phyloP scores from a whole-genome alignment of 2,797 vertebrate genomes.

The Crocodylus rhombifer region DNA sequence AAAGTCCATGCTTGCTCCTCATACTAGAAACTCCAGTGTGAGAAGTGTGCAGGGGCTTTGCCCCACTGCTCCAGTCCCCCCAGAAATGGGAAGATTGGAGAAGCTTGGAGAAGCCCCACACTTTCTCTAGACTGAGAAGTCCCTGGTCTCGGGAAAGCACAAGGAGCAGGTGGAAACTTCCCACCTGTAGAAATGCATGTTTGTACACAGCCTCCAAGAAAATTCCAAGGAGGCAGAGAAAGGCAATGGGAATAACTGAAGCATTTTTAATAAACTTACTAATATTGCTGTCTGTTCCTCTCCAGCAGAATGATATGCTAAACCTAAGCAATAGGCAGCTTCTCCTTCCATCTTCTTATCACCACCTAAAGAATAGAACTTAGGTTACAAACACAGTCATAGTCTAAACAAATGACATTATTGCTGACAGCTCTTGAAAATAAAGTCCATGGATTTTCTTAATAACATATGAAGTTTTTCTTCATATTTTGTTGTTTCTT shows the following conservation, averaged over 20 bases:
- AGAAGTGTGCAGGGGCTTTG: too few relatives aligned
- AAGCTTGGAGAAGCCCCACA: too few relatives aligned
- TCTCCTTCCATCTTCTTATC: slow-evolving; percentile 82
- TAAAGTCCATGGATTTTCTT: background rate
- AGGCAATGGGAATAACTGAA: background rate
- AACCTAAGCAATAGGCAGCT: slow-evolving; percentile 81
- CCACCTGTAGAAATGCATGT: too few relatives aligned
- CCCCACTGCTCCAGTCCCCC: too few relatives aligned
- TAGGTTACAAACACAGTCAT: background rate
- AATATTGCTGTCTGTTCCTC: slow-evolving; percentile 74
- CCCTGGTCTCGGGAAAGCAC: too few relatives aligned
- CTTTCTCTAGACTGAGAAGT: too few relatives aligned
- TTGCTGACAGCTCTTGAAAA: background rate
- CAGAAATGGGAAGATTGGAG: too few relatives aligned
- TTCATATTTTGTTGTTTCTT: background rate
- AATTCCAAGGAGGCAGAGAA: background rate
- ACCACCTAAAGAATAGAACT: slow-evolving; percentile 77
- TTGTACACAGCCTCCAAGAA: background rate
- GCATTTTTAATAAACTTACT: slow-evolving; percentile 75
- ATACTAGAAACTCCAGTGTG: too few relatives aligned
- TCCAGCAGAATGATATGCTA: slow-evolving; percentile 78
- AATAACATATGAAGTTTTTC: background rate
- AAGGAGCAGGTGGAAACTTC: too few relatives aligned
- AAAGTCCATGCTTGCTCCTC: too few relatives aligned
- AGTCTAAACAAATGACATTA: background rate